Conservation (phyloP, 1,140 invertebrate species). For the Harpegnathos saltator region DNA sequence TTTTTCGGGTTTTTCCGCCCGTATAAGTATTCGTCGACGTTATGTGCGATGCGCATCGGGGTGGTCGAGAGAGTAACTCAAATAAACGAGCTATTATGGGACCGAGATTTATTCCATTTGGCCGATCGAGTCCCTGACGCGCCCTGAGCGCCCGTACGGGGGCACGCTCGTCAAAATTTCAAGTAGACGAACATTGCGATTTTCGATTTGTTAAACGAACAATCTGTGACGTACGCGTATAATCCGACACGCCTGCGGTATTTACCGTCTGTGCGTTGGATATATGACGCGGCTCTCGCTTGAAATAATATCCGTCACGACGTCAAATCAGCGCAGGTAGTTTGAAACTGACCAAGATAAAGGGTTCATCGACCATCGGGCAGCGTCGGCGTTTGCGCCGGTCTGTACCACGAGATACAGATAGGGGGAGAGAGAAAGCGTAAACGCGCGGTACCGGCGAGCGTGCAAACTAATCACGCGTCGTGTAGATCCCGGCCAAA, state of each 20-base stretch:
- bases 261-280: too few species aligned
- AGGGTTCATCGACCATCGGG: background rate
- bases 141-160: background rate
- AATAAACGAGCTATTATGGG: background rate
- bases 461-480: conserved; percentile 26
- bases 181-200: background rate
- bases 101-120: conserved; percentile 9
- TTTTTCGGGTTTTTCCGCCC: background rate
- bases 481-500: conserved; percentile 9
- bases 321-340: background rate
- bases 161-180: background rate
- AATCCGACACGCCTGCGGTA: too few species aligned
- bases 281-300: background rate
- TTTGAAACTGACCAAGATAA: conserved; percentile 19
- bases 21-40: conserved; percentile 21
- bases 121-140: background rate
- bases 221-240: too few species aligned
- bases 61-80: background rate
- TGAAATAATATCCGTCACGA: conserved; percentile 26
- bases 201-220: background rate
- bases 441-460: too few species aligned
- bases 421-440: background rate
- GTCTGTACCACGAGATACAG: too few species aligned
- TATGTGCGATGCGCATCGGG: too few species aligned
- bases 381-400: too few species aligned